Conservation (phyloP, 2,113 vertebrate genomes). For the Pogona vitticeps region DNA sequence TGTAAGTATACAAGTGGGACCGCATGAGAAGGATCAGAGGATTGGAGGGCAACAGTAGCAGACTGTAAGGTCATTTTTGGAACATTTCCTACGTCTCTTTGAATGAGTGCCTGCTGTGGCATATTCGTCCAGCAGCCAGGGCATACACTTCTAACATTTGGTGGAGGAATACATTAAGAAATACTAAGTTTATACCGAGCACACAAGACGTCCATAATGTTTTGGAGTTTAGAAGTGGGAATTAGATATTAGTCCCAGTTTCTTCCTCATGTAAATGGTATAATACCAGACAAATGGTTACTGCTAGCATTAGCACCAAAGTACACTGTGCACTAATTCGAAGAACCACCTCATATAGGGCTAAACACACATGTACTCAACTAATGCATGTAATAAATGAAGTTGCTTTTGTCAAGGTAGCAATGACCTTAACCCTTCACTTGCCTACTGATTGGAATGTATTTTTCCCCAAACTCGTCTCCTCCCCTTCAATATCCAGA, state of each 20-base stretch:
- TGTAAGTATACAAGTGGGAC: background rate
- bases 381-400: background rate
- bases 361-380: background rate
- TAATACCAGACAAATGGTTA: background rate
- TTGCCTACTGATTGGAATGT: background rate
- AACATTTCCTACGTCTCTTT: slow-evolving; percentile 8
- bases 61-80: background rate
- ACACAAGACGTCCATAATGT: background rate
- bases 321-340: background rate
- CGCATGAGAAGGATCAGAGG: slow-evolving; percentile 13
- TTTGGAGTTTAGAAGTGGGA: background rate
- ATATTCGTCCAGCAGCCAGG: background rate
- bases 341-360: background rate
- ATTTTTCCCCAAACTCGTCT: background rate
- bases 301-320: background rate
- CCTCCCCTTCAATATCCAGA: background rate
- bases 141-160: background rate
- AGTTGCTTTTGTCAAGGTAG: background rate
- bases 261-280: background rate
- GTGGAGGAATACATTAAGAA: background rate
- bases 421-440: background rate
- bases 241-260: background rate
- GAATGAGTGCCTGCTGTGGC: slow-evolving; percentile 7
- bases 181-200: background rate
- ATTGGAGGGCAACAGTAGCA: background rate